Evolutionary conservation across 2,888 invertebrate species (phyloP), one percentile per base, ranked within the genome.

Genomic region (Synergus umbraculus): DNA sequence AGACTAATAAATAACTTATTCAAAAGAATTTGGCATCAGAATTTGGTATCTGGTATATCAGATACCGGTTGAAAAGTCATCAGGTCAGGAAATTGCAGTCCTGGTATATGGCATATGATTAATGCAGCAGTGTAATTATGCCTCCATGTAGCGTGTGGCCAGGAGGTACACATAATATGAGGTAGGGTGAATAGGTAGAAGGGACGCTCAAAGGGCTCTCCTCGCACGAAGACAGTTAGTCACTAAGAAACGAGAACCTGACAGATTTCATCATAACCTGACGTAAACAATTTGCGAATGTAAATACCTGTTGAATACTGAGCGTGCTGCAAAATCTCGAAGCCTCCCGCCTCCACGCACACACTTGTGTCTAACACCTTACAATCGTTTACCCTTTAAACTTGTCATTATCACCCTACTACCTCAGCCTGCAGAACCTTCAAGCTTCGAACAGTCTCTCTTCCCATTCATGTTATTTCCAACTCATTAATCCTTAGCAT

Each of bases 211-310:
- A 22, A 69, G 80, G 82, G 78, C 78, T 78, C 79, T 81, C 76
- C 79, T 60, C 77, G 79, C 63, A 81, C 66, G 66, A 54, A 79
- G 78, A 77, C 79, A 78, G 67, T 82, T 80, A 78, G 79, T 69
- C 81, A 60, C 60, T 49, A 76, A 81, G 82, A 86, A 89, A 89
- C 89, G 87, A 89, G 89, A 89, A 84, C 86, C 87, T 91, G 91
- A 91, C 91, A 91, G 90, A 89, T 90, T 90, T 91, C 91, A 91
- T 89, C 88, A 88, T 87, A 86, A 87, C 82, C 89, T 90, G 91
- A 91, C 91, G 90, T 91, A 91, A 91, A 91, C 91, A 91, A 91
- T 91, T 91, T 91, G 87, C 90, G 90, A 91, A 91, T 90, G 91
- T 90, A 91, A 91, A 91, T 91, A 91, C 87, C 89, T 89, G 88